Base-by-base conservation (phyloP, 2,797 vertebrate species). In the Enteromius argenteus region DNA sequence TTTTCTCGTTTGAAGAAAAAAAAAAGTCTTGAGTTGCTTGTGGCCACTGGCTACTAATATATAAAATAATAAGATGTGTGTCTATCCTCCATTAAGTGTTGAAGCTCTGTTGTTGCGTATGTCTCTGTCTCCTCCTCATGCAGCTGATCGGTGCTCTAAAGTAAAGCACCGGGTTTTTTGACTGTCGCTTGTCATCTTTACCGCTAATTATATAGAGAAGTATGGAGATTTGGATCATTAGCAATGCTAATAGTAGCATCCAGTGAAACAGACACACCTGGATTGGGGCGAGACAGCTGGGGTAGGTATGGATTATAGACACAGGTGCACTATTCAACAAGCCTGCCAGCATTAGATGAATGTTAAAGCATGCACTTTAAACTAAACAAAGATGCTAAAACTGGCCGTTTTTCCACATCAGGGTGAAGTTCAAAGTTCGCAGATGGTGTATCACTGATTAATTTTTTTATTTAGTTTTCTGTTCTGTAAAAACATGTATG, bases 221-320 rank as follows among this genome's bases (percentile, higher is more conserved):
- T 87, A 89, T 87, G 88, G 84, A 89, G 88, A 89, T 89, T 87
- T 84, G 88, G 80, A 83, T 87, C 86, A 87, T 89, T 89, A 89
- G 88, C 88, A 89, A 85, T 89, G 88, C 88, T 89, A 89, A 89
- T 89, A 87, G 87, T 86, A 89, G 88, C 86, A 84, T 85, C 79
- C 84, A 79, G 86, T 87, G 88, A 89, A 89, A 87, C 86, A 87
- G 85, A 87, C 88, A 89, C 88, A 89, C 88, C 88, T 89, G 88
- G 88, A 85, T 85, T 72, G 88, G 85, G 86, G 79, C 81, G 86
- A 89, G 87, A 89, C 88, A 89, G 88, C 88, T 89, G 88, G 84
- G 85, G 84, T 86, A 86, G 88, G 82, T 89, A 89, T 89, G 86
- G 87, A 86, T 88, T 88, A 88, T 86, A 86, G 86, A 88, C 78